Evolutionary conservation across 1,140 invertebrate species (phyloP), one percentile per base, ranked within the genome.

Genomic region (Cotesia typhae): DNA sequence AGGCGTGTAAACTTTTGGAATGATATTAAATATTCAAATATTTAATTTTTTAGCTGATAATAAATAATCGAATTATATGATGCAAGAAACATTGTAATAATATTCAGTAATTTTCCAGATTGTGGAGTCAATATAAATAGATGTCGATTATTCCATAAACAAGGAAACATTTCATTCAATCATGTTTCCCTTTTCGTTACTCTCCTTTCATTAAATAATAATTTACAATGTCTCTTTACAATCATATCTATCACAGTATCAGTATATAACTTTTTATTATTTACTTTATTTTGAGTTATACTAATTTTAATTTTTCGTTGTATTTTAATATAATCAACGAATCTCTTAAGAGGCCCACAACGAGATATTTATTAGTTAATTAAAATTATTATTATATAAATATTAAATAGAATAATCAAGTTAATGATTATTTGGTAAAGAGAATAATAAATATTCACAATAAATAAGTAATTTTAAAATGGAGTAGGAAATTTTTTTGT

Each of bases 161-260:
- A 55, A 4, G 10, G 9, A 55, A 55, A 55, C 53, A 55, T 51
- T 51, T 7, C 1, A 51, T 55, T 55, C 12, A 55, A n/a, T 14
- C 5, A n/a, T 55, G n/a, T 14, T 55, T 55, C 12, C 41, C 10
- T 47, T 47, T 47, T 47, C 9, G 41, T 47, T 47, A 47, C 5
- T 14, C 53, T 55, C n/a, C n/a, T 9, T n/a, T 55, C n/a, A 12
- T 55, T n/a, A 55, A 55, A 55, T 55, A 69, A 36, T 6, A 14
- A 57, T 65, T 38, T 37, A 64, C 35, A 37, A 64, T 64, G 69
- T 41, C 14, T 60, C 61, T 65, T 73, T 74, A 73, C 73, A 73
- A 75, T 77, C 74, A 79, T 80, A 81, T 78, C 81, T 82, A 83
- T 81, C 78, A 78, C 78, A 78, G 75, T 71, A 72, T 79, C 79